These are phyloP conservation scores for Unio delphinus DNA, from an alignment of 2,888 invertebrate species.

Conservation along the genomic window DNA sequence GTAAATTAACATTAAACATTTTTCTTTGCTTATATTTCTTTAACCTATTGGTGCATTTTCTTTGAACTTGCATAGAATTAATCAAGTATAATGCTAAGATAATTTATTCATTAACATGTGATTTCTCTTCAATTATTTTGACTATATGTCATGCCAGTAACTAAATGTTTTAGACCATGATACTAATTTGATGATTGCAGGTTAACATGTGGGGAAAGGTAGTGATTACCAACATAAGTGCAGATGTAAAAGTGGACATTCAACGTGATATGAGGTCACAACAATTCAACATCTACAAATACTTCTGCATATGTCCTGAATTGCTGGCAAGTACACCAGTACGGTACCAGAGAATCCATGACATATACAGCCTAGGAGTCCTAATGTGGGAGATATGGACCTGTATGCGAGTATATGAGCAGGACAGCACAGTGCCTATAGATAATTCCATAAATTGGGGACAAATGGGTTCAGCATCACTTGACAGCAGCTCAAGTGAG, in stretches of 20 bases:
- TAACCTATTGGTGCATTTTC: too few species aligned
- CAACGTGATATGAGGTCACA: constrained; percentile 5
- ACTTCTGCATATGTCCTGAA: too few species aligned
- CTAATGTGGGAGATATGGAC: constrained; percentile 56
- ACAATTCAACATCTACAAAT: constrained; percentile 12
- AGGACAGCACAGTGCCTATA: too few species aligned
- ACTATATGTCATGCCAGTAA: background rate
- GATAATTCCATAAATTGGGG: too few species aligned
- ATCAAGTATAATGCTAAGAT: too few species aligned
- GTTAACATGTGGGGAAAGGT: constrained; percentile 30
- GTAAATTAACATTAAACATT: too few species aligned
- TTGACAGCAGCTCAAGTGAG: too few species aligned
- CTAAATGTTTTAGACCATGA: background rate
- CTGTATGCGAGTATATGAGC: constrained; percentile 11
- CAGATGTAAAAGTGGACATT: constrained; percentile 18
- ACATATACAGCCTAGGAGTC: constrained; percentile 54
- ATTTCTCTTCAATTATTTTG: background rate
- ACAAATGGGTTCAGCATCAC: too few species aligned
- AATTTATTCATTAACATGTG: too few species aligned
- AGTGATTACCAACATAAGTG: constrained; percentile 47
- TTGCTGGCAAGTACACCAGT: too few species aligned
- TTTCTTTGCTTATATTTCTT: too few species aligned
- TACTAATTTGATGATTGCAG: constrained; percentile 22
- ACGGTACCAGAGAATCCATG: constrained; percentile 13
- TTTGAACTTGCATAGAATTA: too few species aligned